Evolutionary conservation across 2,888 invertebrate species (phyloP), one percentile per base, ranked within the genome.

Genomic region (Cephus runcator): DNA sequence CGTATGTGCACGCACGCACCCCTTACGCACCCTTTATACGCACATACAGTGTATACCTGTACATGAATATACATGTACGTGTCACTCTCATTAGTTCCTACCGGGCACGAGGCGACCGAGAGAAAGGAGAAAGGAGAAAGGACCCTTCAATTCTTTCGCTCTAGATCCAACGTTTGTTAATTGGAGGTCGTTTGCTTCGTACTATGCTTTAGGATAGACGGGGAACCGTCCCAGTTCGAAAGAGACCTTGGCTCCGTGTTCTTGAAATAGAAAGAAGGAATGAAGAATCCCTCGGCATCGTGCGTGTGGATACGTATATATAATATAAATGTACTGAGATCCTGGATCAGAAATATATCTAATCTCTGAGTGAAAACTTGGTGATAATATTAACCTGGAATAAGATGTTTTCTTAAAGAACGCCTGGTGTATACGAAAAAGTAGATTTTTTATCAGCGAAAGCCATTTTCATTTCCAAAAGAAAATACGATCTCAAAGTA

Each of bases 81-180:
- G 83, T 81, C 81, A 83, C 81, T 83, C 85, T 85, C 85, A 84
- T 85, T 86, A 86, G 85, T 85, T 80, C 75, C 69, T 35, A 69
- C 31, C 69, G 69, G 77, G 79, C 77, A 80, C 74, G 74, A 73
- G 74, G 76, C 69, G 76, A 79, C 76, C 81, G 80, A 81, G 79
- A 79, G 81, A 80, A 81, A 85, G 82, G 81, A 83, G 81, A 84
- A 82, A 78, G 78, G 73, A 85, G 84, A 82, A 69, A 81, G 83
- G 79, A 83, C 87, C 87, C 90, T 90, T 88, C 89, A 89, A 90
- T 90, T 90, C 87, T 90, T 88, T 88, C 87, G 90, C 90, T 88
- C 90, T 83, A 90, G 83, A 89, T 90, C 88, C 88, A 86, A 84
- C 85, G 87, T 86, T 87, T 87, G 90, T 90, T 90, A 91, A 91